Conservation (phyloP, 2,888 invertebrate genomes). For the Rhodophaea formosa region DNA sequence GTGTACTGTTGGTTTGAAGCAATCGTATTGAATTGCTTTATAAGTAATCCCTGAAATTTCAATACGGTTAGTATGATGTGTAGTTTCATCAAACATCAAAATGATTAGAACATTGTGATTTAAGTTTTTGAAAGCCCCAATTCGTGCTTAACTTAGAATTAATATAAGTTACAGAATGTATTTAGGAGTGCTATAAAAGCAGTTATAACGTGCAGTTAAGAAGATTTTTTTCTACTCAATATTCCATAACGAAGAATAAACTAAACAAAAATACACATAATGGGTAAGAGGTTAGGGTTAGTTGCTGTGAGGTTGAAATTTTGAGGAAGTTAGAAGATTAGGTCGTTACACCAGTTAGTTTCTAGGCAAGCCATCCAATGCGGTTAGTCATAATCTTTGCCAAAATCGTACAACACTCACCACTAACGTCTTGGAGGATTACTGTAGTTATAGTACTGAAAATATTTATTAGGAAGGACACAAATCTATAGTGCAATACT, state of each 20-base stretch:
- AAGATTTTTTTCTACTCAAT: constrained; percentile 6
- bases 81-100: constrained; percentile 1
- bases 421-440: constrained; percentile 74
- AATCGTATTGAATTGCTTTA: constrained; percentile 71
- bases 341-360: constrained; percentile 36
- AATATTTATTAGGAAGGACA: constrained; percentile 67
- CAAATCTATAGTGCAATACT: constrained; percentile 70
- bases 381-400: constrained; percentile 66
- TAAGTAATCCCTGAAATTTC: constrained; percentile 73
- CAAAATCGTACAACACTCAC: constrained; percentile 78
- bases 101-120: neutral
- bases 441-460: constrained; percentile 75
- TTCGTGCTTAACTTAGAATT: constrained; percentile 23
- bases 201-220: constrained; percentile 20
- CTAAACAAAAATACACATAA: constrained; percentile 11
- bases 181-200: constrained; percentile 18
- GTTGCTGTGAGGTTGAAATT: neutral
- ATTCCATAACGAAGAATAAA: neutral
- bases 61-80: constrained; percentile 35
- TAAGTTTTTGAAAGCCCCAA: constrained; percentile 23
- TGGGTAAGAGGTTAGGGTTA: constrained; percentile 8
- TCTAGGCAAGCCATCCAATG: constrained; percentile 48
- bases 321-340: constrained; percentile 15
- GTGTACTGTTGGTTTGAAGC: constrained; percentile 68
- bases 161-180: constrained; percentile 15